Conservation (phyloP, 2,113 vertebrate genomes). For the Dendropsophus ebraccatus region DNA sequence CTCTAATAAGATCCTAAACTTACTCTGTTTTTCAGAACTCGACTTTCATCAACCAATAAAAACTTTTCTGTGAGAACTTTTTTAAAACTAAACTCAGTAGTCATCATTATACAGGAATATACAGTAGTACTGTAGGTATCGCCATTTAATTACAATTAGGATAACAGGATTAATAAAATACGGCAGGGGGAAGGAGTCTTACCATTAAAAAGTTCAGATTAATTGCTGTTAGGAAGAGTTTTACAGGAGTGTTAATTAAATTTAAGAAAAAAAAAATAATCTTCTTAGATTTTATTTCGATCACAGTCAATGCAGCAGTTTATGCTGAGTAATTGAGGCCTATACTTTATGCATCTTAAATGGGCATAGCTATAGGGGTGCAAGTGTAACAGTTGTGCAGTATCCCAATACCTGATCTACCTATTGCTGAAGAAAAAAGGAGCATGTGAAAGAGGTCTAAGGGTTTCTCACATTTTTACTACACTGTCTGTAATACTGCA, state of each 20-base stretch:
- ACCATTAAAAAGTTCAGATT: conserved; percentile 20
- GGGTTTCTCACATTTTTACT: too few species aligned
- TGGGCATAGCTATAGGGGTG: too few species aligned
- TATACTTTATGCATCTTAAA: too few species aligned
- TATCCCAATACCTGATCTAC: too few species aligned
- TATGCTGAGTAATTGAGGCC: neutral
- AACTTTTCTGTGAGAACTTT: neutral
- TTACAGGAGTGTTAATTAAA: neutral
- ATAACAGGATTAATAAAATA: neutral
- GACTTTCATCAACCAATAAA: neutral
- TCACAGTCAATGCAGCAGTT: neutral
- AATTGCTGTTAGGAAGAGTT: neutral
- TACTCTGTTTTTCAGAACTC: neutral
- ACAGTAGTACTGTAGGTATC: conserved; percentile 1
- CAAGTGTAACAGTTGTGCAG: too few species aligned
- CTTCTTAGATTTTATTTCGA: neutral
- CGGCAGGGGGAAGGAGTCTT: neutral
- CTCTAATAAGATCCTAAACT: neutral
- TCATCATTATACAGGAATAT: neutral
- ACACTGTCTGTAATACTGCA: too few species aligned
- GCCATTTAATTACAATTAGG: conserved; percentile 2
- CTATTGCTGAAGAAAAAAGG: too few species aligned
- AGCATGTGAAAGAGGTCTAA: too few species aligned
- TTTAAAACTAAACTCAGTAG: neutral
- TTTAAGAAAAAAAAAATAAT: neutral